phyloP scores from a whole-genome alignment of 2,797 vertebrate species.

The Rhodeus uyekii region DNA sequence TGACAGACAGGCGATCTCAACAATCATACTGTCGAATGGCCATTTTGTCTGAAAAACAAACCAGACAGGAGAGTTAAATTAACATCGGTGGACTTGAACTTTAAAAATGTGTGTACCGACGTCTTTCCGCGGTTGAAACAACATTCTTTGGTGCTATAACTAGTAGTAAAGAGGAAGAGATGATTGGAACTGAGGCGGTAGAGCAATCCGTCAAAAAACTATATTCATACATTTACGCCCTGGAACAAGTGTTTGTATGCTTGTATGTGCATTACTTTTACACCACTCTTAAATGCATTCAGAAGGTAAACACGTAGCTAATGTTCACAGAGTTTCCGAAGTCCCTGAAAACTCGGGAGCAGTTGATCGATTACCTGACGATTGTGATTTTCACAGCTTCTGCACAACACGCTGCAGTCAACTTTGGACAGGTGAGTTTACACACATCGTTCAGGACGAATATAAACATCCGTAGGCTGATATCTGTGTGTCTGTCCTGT shows the following conservation, averaged over 20 bases:
- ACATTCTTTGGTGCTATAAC: too few species aligned
- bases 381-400: conserved; percentile 89
- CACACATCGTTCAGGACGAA: neutral
- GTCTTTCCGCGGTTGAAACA: too few species aligned
- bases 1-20: too few species aligned
- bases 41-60: too few species aligned
- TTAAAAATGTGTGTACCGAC: too few species aligned
- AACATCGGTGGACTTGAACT: too few species aligned
- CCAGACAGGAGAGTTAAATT: too few species aligned
- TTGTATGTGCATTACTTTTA: neutral
- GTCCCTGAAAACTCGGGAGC: conserved; percentile 78
- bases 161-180: too few species aligned
- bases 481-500: neutral
- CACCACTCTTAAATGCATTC: neutral
- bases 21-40: too few species aligned
- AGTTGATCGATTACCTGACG: conserved; percentile 87
- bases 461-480: neutral
- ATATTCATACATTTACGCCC: too few species aligned
- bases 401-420: conserved; percentile 92
- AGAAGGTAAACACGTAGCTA: neutral
- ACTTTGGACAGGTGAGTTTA: conserved; percentile 90
- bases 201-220: too few species aligned
- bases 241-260: neutral
- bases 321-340: conserved; percentile 86
- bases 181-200: too few species aligned